These are phyloP conservation scores for Eriosoma lanigerum DNA, from an alignment of 1,140 invertebrate genomes.

Conservation along the genomic window DNA sequence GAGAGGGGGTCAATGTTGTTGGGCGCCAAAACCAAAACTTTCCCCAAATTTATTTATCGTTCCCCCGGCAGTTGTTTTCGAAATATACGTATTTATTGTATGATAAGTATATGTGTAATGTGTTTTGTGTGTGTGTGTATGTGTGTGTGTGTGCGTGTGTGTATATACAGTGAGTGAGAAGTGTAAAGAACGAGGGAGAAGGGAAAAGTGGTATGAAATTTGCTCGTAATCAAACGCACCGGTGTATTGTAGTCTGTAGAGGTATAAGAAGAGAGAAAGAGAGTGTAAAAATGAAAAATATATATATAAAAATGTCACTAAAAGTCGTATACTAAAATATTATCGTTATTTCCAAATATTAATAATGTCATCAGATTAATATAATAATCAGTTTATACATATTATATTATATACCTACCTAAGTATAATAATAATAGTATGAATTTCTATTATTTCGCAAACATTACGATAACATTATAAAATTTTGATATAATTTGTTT, in stretches of 20 bases:
- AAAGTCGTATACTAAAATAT: not conserved
- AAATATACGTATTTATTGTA: conserved; percentile 26
- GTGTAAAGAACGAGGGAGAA: not conserved
- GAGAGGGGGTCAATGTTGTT: not conserved
- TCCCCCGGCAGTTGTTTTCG: conserved; percentile 49
- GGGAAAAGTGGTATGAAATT: conserved; percentile 2
- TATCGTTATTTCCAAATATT: conserved; percentile 25
- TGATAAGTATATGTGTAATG: too few relatives aligned
- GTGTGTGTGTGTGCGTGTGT: not conserved
- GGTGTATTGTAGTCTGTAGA: conserved; percentile 19
- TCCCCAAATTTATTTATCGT: conserved; percentile 49
- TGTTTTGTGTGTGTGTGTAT: not conserved
- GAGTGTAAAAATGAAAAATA: not conserved
- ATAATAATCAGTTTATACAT: too few relatives aligned
- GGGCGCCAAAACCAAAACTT: conserved; percentile 46
- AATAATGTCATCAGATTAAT: conserved; percentile 20
- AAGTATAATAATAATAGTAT: too few relatives aligned
- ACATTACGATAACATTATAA: too few relatives aligned
- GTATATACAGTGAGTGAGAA: too few relatives aligned
- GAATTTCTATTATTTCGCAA: too few relatives aligned
- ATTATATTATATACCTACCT: too few relatives aligned
- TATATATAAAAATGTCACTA: conserved; percentile 27
- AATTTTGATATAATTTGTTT: too few relatives aligned
- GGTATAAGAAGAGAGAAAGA: not conserved
- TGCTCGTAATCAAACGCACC: conserved; percentile 47